Evolutionary conservation across 2,888 invertebrate species (phyloP), one percentile per base, ranked within the genome.

Genomic region (Stenurella melanura): DNA sequence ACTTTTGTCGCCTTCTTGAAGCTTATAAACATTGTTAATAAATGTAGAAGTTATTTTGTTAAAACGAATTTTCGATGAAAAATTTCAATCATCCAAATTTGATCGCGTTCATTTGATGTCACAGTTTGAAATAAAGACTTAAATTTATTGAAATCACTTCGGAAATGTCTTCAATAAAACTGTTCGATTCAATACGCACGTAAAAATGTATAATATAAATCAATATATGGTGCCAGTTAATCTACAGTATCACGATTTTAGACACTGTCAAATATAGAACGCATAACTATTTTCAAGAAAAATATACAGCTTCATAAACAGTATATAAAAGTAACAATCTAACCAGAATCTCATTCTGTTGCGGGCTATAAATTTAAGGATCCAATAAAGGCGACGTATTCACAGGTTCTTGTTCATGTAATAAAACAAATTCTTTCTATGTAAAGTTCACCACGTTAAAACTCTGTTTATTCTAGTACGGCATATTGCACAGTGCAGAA

Each of bases 321-420:
- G 42, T 42, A 15, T 15, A 21, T 38, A 63, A 63, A 38, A 63
- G 63, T 63, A 38, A 34, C 63, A 63, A 63, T 63, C 63, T 34
- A 63, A 38, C 11, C 11, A 17, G n/a, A 63, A 63, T 38, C 38
- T 38, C 38, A 30, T 38, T 63, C 38, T 1, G 38, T 17, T 17
- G 63, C 18, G n/a, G 63, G 38, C 21, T 38, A 34, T 38, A 63
- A 63, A 63, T 38, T 63, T 63, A 63, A 63, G 34, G 7, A 21
- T 38, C 63, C 63, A 38, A 63, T 63, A 63, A 63, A 63, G 18
- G 38, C 38, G 34, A 30, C 17, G 18, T 34, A 38, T 38, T 63
- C 38, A 5, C 63, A 34, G 63, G 18, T 63, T 63, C 17, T 38
- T 38, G 60, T 15, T 18, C 63, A 42, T 42, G 38, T 10, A 18